These are phyloP conservation scores for Alauda arvensis DNA, from an alignment of 2,797 vertebrate species.

Conservation along the genomic window DNA sequence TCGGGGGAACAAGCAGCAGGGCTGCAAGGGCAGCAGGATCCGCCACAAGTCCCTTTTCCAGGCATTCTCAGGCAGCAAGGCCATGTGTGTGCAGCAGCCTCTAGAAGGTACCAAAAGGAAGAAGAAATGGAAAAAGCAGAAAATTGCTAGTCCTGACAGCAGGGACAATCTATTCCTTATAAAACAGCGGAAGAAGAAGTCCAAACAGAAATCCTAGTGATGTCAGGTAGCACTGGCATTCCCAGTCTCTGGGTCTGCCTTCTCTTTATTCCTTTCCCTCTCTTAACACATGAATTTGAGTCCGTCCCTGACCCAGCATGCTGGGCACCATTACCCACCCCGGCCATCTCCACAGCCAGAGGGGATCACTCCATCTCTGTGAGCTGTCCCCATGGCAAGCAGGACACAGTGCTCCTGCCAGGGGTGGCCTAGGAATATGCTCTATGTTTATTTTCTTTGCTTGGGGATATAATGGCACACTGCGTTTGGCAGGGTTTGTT, in stretches of 20 bases:
- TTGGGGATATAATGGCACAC: accelerated
- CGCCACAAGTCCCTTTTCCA: neutral
- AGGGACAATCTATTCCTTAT: constrained; percentile 71
- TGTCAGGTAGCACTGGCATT: neutral
- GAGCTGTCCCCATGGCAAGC: neutral
- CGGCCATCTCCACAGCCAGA: neutral
- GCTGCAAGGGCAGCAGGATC: neutral
- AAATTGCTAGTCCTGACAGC: neutral
- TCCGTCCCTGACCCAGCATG: neutral
- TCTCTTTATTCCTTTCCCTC: neutral
- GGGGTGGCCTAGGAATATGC: neutral
- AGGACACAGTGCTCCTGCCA: neutral
- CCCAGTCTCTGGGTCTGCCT: neutral
- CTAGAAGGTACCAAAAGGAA: constrained; percentile 17
- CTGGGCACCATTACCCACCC: neutral
- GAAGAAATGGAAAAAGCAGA: constrained; percentile 31
- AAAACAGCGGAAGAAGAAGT: constrained; percentile 71
- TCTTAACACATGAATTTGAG: neutral
- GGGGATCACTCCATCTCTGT: neutral
- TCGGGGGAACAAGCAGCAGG: constrained; percentile 16
- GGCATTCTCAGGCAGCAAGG: neutral
- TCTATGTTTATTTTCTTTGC: neutral
- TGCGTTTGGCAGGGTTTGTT: neutral
- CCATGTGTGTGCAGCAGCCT: neutral
- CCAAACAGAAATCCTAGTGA: constrained; percentile 45